phyloP scores from a whole-genome alignment of 2,888 invertebrate species.

The Eupithecia vulgata region DNA sequence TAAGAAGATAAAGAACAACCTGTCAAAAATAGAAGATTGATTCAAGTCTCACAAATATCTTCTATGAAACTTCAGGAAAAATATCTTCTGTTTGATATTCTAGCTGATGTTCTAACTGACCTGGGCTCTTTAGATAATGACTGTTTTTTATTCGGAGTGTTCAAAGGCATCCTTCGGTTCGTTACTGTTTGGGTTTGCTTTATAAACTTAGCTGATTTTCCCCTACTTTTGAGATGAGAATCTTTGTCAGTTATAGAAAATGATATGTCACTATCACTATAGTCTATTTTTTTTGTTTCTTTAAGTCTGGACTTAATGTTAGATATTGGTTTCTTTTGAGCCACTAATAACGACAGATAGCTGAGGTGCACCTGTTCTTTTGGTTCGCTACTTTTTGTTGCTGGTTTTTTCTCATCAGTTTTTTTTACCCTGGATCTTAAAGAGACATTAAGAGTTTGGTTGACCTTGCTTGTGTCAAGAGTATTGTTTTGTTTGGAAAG shows the following conservation, averaged over 20 bases:
- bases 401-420: conserved; percentile 3
- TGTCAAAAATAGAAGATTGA: neutral
- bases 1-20: neutral
- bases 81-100: conserved; percentile 26
- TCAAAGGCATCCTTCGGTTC: conserved; percentile 8
- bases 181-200: neutral
- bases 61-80: conserved; percentile 6
- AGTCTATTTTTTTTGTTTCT: conserved; percentile 25
- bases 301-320: conserved; percentile 9
- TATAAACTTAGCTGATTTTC: conserved; percentile 13
- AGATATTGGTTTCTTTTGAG: conserved; percentile 18
- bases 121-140: conserved; percentile 6
- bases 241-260: conserved; percentile 42
- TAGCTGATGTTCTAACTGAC: conserved; percentile 19
- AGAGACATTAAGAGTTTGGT: conserved; percentile 24
- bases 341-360: conserved; percentile 28
- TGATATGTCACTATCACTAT: conserved; percentile 49
- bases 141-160: neutral
- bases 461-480: conserved; percentile 36
- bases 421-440: conserved; percentile 29
- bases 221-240: conserved; percentile 26
- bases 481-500: conserved; percentile 33
- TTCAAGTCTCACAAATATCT: neutral
- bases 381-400: conserved; percentile 2
- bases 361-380: conserved; percentile 18